Base-by-base conservation (phyloP, 2,797 vertebrate species). In the Muscicapa comitata region DNA sequence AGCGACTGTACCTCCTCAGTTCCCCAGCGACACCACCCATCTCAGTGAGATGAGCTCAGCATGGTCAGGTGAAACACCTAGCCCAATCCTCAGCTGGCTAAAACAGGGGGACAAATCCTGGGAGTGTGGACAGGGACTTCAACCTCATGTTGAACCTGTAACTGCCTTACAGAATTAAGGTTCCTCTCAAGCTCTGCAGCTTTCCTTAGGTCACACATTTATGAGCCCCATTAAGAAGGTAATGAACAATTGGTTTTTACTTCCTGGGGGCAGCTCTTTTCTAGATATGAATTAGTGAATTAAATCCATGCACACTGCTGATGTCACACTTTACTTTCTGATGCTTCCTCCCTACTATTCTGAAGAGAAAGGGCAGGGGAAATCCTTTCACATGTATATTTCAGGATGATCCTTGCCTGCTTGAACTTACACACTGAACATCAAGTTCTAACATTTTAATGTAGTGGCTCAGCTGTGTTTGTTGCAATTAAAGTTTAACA, bases 401-500 rank as follows among this genome's bases (percentile, higher is more conserved):
- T 95, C 85, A 93, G 40, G 40, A 91, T 35, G 48, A 90, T 76
- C 65, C 53, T 42, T 3, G 57, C 42, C 66, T 81, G 85, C 85
- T 79, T 91, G 78, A 94, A 73, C 50, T 90, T 70, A 75, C 54
- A 78, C 42, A 26, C 0, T 29, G 62, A 95, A 54, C 79, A 77
- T 37, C 12, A 58, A 51, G 47, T 74, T 88, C 61, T 88, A 74
- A 80, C 86, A 75, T 67, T 93, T 94, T 94, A 74, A 93, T 92
- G 59, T 0, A 8, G 43, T 68, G n/a, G 61, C 43, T 86, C 81
- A 81, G 42, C 62, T 3, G 2, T 17, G n/a, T 86, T 96, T 79
- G 89, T 95, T 70, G n/a, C 13, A 90, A 91, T 95, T 72, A 95
- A 97, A 96, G 33, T 94, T 94, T 96, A 89, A 94, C 29, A 43